Conservation (phyloP, 2,888 invertebrate species). For the Rutpela maculata region DNA sequence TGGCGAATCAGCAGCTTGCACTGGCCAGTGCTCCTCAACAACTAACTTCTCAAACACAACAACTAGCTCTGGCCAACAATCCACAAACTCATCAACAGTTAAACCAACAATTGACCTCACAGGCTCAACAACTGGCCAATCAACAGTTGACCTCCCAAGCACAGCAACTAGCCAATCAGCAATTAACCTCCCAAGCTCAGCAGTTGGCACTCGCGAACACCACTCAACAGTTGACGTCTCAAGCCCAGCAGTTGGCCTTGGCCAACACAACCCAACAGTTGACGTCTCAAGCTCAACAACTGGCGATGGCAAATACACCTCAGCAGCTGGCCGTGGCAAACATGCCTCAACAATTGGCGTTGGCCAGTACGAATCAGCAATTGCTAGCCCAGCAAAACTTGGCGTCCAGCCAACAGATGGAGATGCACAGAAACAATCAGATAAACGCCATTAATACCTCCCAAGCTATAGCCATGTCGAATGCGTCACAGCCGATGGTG, state of each 20-base stretch:
- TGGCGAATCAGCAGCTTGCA: slow-evolving; percentile 67
- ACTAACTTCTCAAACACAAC: slow-evolving; percentile 61
- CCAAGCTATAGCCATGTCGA: slow-evolving; percentile 78
- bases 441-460: slow-evolving; percentile 74
- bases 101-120: slow-evolving; percentile 65
- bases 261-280: slow-evolving; percentile 68
- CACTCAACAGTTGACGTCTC: slow-evolving; percentile 62
- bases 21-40: slow-evolving; percentile 62
- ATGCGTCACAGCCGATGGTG: slow-evolving; percentile 79
- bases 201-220: slow-evolving; percentile 64
- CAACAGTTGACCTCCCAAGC: slow-evolving; percentile 58
- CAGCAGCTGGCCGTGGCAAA: slow-evolving; percentile 67
- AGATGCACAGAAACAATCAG: slow-evolving; percentile 69
- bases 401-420: slow-evolving; percentile 66
- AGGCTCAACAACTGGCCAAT: slow-evolving; percentile 63
- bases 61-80: slow-evolving; percentile 56
- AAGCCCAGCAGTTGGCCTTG: slow-evolving; percentile 64
- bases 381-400: slow-evolving; percentile 68
- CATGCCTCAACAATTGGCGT: slow-evolving; percentile 68
- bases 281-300: slow-evolving; percentile 66
- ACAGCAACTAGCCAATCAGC: slow-evolving; percentile 68
- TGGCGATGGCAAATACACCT: slow-evolving; percentile 65
- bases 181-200: slow-evolving; percentile 65
- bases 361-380: slow-evolving; percentile 66
- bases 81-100: slow-evolving; percentile 57